Conservation (phyloP, 2,888 invertebrate species). For the Epinotia ramella region DNA sequence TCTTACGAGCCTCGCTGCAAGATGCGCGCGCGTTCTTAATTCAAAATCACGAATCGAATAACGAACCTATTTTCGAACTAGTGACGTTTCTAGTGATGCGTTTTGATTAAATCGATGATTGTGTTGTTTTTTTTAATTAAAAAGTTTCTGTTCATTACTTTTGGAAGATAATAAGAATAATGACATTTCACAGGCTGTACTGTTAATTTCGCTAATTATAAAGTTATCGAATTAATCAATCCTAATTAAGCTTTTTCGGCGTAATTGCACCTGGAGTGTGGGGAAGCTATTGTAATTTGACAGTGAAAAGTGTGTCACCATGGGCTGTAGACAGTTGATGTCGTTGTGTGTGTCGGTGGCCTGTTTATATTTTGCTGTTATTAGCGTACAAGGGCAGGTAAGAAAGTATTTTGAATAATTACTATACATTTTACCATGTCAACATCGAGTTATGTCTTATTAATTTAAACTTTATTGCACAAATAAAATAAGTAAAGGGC, state of each 20-base stretch:
- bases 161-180: conserved; percentile 19
- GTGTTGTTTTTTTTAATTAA: conserved; percentile 42
- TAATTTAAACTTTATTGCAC: no score
- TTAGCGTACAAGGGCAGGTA: conserved; percentile 62
- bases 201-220: conserved; percentile 33
- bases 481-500: no score
- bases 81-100: conserved; percentile 47
- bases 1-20: conserved; percentile 46
- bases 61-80: conserved; percentile 35
- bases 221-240: conserved; percentile 38
- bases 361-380: conserved; percentile 57
- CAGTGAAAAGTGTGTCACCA: conserved; percentile 55
- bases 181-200: conserved; percentile 37
- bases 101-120: neutral
- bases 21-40: conserved; percentile 47
- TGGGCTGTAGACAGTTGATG: conserved; percentile 62
- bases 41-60: conserved; percentile 45
- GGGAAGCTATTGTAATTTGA: conserved; percentile 48
- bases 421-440: no score
- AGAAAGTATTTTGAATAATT: conserved; percentile 12
- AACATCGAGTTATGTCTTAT: no score
- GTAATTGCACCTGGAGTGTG: conserved; percentile 24
- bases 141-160: neutral
- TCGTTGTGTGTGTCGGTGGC: conserved; percentile 61
- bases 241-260: conserved; percentile 27